phyloP scores from a whole-genome alignment of 1,140 invertebrate species.

The Bombyx mandarina region DNA sequence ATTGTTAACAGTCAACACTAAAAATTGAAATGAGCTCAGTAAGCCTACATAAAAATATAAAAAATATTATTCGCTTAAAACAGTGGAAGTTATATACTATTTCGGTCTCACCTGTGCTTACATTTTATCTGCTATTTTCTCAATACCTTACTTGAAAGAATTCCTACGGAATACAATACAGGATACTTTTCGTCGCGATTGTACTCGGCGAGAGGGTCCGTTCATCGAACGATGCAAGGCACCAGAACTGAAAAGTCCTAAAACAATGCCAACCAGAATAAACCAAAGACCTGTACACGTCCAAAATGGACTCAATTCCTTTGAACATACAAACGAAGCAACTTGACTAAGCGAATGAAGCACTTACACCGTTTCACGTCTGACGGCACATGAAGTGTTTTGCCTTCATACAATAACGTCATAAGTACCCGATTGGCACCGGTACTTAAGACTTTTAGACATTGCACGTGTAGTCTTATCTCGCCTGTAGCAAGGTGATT shows the following conservation, averaged over 20 bases:
- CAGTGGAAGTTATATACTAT: no score
- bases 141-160: no score
- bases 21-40: no score
- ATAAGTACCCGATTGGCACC: constrained; percentile 28
- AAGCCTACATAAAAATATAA: no score
- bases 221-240: constrained; percentile 51
- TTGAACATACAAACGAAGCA: constrained; percentile 18
- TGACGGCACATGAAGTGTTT: constrained; percentile 21
- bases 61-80: no score
- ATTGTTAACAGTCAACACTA: no score
- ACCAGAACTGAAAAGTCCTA: constrained; percentile 32
- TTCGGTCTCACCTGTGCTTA: no score
- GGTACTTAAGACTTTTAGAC: constrained; percentile 43
- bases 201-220: constrained; percentile 54
- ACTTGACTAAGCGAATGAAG: constrained; percentile 18
- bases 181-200: constrained; percentile 43
- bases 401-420: constrained; percentile 33
- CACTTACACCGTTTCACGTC: constrained; percentile 28
- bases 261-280: constrained; percentile 14
- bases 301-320: constrained; percentile 16
- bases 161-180: constrained; percentile 10
- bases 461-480: constrained; percentile 51
- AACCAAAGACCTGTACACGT: constrained; percentile 21
- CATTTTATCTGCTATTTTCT: no score
- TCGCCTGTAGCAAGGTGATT: constrained; percentile 70